Conservation (phyloP, 1,140 invertebrate genomes). For the Lithobius niger region DNA sequence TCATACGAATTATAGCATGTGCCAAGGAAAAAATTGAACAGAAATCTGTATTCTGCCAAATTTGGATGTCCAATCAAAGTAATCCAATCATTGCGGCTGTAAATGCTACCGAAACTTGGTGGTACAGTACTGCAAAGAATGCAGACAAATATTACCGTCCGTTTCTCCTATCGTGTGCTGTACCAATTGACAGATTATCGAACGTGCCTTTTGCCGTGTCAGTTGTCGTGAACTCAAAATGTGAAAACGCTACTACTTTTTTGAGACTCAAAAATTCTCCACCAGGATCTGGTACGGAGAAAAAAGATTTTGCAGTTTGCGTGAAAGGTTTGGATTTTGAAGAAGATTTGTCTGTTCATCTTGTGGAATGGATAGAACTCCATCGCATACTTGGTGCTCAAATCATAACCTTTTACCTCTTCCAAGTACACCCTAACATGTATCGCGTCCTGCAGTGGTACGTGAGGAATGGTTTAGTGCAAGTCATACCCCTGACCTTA, state of each 20-base stretch:
- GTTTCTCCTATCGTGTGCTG: conserved; percentile 15
- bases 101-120: conserved; percentile 14
- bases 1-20: conserved; percentile 13
- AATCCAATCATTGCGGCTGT: neutral
- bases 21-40: neutral
- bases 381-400: conserved; percentile 49
- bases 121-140: conserved; percentile 9
- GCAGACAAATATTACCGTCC: conserved; percentile 11
- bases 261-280: too few relatives aligned
- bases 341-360: conserved; percentile 42
- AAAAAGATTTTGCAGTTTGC: conserved; percentile 46
- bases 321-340: conserved; percentile 52
- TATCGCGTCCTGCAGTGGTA: conserved; percentile 41
- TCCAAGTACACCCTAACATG: conserved; percentile 39
- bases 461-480: conserved; percentile 34
- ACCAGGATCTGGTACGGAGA: too few relatives aligned
- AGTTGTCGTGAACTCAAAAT: too few relatives aligned
- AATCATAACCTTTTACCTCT: conserved; percentile 47
- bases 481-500: conserved; percentile 40
- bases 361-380: conserved; percentile 54
- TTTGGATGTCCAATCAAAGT: neutral
- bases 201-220: too few relatives aligned
- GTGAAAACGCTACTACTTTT: too few relatives aligned
- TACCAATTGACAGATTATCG: too few relatives aligned
- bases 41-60: conserved; percentile 12